Evolutionary conservation across 2,888 invertebrate species (phyloP).

Genomic region (Megaustenia siamemsis): DNA sequence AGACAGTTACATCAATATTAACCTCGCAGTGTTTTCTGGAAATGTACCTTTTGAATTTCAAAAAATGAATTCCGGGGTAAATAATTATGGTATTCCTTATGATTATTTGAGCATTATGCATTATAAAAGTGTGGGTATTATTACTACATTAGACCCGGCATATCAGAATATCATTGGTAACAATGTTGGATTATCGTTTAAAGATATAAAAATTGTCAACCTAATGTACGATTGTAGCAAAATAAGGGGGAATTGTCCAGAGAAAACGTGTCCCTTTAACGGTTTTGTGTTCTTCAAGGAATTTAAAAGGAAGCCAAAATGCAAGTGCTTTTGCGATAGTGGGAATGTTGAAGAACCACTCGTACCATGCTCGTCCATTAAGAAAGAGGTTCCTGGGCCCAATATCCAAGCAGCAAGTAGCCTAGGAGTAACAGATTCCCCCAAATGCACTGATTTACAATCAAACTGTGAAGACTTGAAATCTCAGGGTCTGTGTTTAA

Average conservation of each 20-base stretch:
- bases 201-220: constrained; percentile 70
- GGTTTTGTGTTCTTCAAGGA: constrained; percentile 40
- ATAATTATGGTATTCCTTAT: constrained; percentile 65
- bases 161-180: constrained; percentile 73
- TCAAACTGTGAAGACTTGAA: too few relatives aligned
- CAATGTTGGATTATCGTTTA: constrained; percentile 63
- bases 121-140: constrained; percentile 70
- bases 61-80: constrained; percentile 48
- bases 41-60: constrained; percentile 62
- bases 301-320: neutral
- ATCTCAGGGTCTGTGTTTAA: too few relatives aligned
- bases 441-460: too few relatives aligned
- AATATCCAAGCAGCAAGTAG: too few relatives aligned
- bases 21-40: constrained; percentile 56
- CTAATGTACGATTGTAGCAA: constrained; percentile 67
- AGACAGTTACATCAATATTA: constrained; percentile 61
- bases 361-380: constrained; percentile 29
- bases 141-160: constrained; percentile 67
- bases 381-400: constrained; percentile 8
- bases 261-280: neutral
- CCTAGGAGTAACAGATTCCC: too few relatives aligned
- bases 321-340: constrained; percentile 49
- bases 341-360: constrained; percentile 33
- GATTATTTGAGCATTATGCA: constrained; percentile 74
- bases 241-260: neutral